A percentile compares a stretch with the other conserved stretches of the same genome.
Conservation (phyloP, 2,797 vertebrate genomes). For the Brotula barbata region DNA sequence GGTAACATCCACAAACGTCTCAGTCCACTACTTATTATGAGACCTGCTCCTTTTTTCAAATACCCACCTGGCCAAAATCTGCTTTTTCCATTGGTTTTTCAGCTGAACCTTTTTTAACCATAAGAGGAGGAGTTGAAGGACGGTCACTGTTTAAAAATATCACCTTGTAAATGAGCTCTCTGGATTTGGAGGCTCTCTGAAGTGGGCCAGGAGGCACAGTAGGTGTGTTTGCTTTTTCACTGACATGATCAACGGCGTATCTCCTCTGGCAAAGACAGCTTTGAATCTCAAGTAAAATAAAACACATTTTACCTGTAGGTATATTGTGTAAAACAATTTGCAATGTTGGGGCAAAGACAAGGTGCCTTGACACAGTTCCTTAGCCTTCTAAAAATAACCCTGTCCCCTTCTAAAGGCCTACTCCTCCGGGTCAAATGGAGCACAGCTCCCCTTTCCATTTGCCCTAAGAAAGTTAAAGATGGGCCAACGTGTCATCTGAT, state of each 20-base stretch:
- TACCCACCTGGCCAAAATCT: constrained; percentile 2
- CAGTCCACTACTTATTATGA: not conserved
- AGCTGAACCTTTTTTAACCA: constrained; percentile 62
- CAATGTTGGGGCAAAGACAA: constrained; percentile 59
- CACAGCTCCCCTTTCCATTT: constrained; percentile 82
- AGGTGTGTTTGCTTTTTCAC: constrained; percentile 20
- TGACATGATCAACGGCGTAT: rapidly evolving
- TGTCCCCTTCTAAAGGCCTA: constrained; percentile 74
- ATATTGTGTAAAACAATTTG: not conserved
- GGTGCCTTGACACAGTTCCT: constrained; percentile 52
- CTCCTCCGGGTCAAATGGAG: constrained; percentile 59
- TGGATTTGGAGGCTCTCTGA: constrained; percentile 1
- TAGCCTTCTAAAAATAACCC: constrained; percentile 87
- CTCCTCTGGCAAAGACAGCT: not conserved
- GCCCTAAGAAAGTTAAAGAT: constrained; percentile 99
- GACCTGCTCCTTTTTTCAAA: not conserved
- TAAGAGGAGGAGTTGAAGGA: constrained; percentile 54
- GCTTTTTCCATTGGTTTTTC: constrained; percentile 51
- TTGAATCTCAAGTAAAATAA: rapidly evolving
- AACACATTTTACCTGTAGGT: not conserved
- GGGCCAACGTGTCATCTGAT: constrained; percentile 84
- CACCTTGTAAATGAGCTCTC: constrained; percentile 55
- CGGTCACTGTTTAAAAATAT: constrained; percentile 76
- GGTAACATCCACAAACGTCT: not conserved
- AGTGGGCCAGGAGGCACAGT: constrained; percentile 1